Evolutionary conservation across 2,888 invertebrate genomes (phyloP), one percentile per base, ranked within the genome.

Genomic region (Eugnorisma glareosa): DNA sequence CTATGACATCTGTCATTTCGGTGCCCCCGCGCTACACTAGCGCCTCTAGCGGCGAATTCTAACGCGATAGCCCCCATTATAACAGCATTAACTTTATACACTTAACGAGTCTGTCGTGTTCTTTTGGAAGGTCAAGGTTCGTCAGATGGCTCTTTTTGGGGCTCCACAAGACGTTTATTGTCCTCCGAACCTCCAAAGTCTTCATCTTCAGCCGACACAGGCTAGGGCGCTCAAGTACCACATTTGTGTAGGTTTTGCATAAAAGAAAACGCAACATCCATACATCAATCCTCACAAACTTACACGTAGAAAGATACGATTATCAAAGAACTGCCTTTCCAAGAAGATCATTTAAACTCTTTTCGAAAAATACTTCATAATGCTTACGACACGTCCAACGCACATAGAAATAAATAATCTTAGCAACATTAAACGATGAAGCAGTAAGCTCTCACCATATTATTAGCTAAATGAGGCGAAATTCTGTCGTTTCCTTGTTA

Each of bases 381-480:
- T 2, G 11, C 24, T 37, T 37, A 13, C 24, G 35, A 35, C 11
- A 24, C 21, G 13, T 45, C 8, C n/a, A 45, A 28, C 57, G 18
- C n/a, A 8, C 35, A 73, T 24, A n/a, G 11, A 51, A 24, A 28
- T 48, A 67, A 45, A 77, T 57, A 51, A 31, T 45, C 35, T 45
- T 63, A 21, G 54, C 48, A 40, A 64, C 72, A 40, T 57, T n/a
- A 79, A 64, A 70, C 43, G 28, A 54, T 18, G 10, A 59, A 66
- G 66, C 64, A 11, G 51, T 61, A 61, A 45, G 67, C 67, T 57
- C 18, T 1, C 43, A 63, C 18, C 54, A 81, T 80, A 59, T 48
- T 35, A 71, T 73, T 81, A 61, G 11, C 57, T 40, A 75, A 74
- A 81, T 81, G 64, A 57, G 28, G 48, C 48, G 51, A 48, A 74